Base-by-base conservation (phyloP, 2,888 invertebrate genomes). In the Thyatira batis region DNA sequence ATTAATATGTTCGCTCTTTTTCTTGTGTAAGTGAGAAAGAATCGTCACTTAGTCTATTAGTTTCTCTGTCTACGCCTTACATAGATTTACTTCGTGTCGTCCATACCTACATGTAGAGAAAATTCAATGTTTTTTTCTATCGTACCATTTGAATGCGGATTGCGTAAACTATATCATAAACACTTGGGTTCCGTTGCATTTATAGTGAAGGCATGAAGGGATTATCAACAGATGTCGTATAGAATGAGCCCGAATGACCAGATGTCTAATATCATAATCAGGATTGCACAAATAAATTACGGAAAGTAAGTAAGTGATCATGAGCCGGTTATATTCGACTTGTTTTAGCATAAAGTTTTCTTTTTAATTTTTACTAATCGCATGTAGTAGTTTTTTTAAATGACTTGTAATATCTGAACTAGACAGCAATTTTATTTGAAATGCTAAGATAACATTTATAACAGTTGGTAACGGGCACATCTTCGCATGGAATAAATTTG, bases 251-350 rank as follows among this genome's bases (percentile, higher is more conserved):
- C 46, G 52, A 52, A 49, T 50, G 53, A 62, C 55, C 62, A 65
- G 49, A 63, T 69, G 72, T 64, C 61, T 39, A 61, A 63, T 63
- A 60, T 27, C 58, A 46, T 62, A 49, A 62, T 53, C 57, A 61
- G 64, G 67, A 73, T 68, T 71, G 60, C 67, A 50, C 65, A 65
- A 56, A 66, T 60, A 68, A 74, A 63, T 68, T 62, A 68, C 71
- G 70, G 66, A 64, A 52, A 61, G 60, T 66, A 61, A 65, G 67
- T 87, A 83, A 86, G 90, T 90, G 90, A 90, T 90, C 90, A 89
- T 84, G 72, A 78, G 87, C 90, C 90, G 89, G 89, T 85, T 79
- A 76, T 66, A 61, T 67, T 63, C 27, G 67, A 68, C 58, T 72
- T 67, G 67, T 75, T 76, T 71, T 52, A 72, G 84, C 83, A 84